phyloP scores from a whole-genome alignment of 2,888 invertebrate genomes.

The Macrosiphum euphorbiae region DNA sequence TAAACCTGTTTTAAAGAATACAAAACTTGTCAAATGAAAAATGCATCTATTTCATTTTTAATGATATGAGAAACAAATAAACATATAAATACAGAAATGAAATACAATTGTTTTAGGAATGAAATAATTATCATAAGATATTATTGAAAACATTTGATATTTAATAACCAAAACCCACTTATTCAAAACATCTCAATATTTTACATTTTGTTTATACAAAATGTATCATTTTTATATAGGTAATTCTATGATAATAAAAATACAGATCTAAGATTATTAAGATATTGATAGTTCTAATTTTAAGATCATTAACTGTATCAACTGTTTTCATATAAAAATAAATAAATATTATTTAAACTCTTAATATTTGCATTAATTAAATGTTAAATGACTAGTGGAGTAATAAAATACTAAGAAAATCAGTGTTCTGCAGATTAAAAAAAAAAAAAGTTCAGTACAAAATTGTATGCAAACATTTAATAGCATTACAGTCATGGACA shows the following conservation, averaged over 20 bases:
- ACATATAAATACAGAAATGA: background rate
- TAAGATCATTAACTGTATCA: background rate
- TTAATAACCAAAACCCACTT: background rate
- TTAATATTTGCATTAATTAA: conserved; percentile 12
- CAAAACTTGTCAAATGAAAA: conserved; percentile 19
- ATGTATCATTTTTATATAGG: background rate
- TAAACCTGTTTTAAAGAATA: background rate
- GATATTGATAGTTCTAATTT: background rate
- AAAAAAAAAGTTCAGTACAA: conserved; percentile 2
- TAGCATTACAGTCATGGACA: conserved; percentile 13
- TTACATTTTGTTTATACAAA: background rate
- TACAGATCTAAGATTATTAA: conserved; percentile 10
- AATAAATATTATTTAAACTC: conserved; percentile 24
- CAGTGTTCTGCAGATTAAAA: background rate
- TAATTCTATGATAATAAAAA: background rate
- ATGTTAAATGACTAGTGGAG: conserved; percentile 24
- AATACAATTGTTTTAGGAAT: background rate
- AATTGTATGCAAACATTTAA: background rate
- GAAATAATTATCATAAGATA: background rate
- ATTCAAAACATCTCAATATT: background rate
- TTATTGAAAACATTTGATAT: background rate
- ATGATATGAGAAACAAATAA: background rate
- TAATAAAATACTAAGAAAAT: conserved; percentile 33
- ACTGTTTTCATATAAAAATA: conserved; percentile 39
- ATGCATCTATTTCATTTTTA: background rate